Conservation (phyloP, 2,888 invertebrate species). For the Seira musarum region DNA sequence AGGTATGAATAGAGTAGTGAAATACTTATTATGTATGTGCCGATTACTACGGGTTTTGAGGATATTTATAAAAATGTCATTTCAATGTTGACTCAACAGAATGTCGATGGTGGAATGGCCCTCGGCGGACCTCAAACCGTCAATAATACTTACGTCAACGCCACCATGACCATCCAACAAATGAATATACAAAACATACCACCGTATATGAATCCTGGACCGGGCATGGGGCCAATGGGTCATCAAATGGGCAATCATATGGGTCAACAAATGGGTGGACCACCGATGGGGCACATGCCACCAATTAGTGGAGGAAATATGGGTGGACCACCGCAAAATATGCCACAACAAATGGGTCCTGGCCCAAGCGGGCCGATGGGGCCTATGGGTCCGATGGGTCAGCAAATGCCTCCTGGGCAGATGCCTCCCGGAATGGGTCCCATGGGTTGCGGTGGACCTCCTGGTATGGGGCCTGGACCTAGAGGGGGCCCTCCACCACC, state of each 20-base stretch:
- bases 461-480: constrained; percentile 57
- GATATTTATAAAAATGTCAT: neutral
- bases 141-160: constrained; percentile 75
- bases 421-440: constrained; percentile 67
- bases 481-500: constrained; percentile 61
- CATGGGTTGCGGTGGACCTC: constrained; percentile 65
- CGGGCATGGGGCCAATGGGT: constrained; percentile 68
- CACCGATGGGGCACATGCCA: constrained; percentile 66
- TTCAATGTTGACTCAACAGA: constrained; percentile 52
- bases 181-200: constrained; percentile 73
- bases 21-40: neutral
- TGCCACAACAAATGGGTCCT: constrained; percentile 72
- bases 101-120: constrained; percentile 69
- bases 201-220: constrained; percentile 69
- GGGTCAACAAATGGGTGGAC: constrained; percentile 68
- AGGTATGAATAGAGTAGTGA: constrained; percentile 64
- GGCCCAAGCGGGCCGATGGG: constrained; percentile 67
- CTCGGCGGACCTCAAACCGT: constrained; percentile 72
- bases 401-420: constrained; percentile 49
- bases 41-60: neutral
- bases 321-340: constrained; percentile 67
- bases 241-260: constrained; percentile 65
- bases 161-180: constrained; percentile 74
- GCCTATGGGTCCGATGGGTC: constrained; percentile 69
- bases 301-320: constrained; percentile 62